Evolutionary conservation across 2,888 invertebrate genomes (phyloP).

Genomic region (Chrysolina haemoptera): DNA sequence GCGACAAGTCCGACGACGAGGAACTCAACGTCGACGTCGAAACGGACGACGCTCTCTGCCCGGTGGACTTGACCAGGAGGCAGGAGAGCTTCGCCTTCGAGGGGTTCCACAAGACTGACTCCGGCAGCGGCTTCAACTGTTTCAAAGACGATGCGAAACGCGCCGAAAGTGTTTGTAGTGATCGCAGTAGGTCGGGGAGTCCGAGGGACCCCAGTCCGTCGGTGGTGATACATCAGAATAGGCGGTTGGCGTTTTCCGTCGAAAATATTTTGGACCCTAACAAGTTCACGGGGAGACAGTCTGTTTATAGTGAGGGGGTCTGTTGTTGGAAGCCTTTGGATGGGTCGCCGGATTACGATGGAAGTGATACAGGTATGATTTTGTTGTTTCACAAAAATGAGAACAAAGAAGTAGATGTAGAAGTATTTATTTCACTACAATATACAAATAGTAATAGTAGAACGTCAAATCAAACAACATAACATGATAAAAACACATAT

Average conservation of each 20-base stretch:
- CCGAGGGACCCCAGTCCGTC: slow-evolving; percentile 66
- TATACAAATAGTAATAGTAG: too few species aligned
- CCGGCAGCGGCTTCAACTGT: slow-evolving; percentile 59
- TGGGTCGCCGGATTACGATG: slow-evolving; percentile 72
- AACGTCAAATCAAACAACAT: too few species aligned
- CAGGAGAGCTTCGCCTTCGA: slow-evolving; percentile 64
- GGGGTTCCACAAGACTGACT: slow-evolving; percentile 59
- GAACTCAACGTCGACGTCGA: slow-evolving; percentile 68
- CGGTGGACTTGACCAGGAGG: slow-evolving; percentile 69
- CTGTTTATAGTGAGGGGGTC: slow-evolving; percentile 67
- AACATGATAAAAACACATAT: too few species aligned
- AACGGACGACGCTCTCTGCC: slow-evolving; percentile 68
- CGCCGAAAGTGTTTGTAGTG: slow-evolving; percentile 71
- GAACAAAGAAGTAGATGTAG: too few species aligned
- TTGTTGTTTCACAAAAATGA: too few species aligned
- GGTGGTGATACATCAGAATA: slow-evolving; percentile 72
- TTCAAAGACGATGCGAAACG: slow-evolving; percentile 63
- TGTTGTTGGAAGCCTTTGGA: slow-evolving; percentile 72
- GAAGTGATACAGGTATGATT: slow-evolving; percentile 70
- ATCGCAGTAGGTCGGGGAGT: slow-evolving; percentile 67
- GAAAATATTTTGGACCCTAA: slow-evolving; percentile 93
- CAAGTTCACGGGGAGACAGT: slow-evolving; percentile 85
- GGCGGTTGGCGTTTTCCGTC: slow-evolving; percentile 88
- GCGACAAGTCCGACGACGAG: slow-evolving; percentile 64
- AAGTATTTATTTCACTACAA: too few species aligned